Percentiles rank a stretch among this genome's conserved stretches.
Evolutionary conservation across 2,888 invertebrate genomes (phyloP).

Genomic region (Agrotis puta): DNA sequence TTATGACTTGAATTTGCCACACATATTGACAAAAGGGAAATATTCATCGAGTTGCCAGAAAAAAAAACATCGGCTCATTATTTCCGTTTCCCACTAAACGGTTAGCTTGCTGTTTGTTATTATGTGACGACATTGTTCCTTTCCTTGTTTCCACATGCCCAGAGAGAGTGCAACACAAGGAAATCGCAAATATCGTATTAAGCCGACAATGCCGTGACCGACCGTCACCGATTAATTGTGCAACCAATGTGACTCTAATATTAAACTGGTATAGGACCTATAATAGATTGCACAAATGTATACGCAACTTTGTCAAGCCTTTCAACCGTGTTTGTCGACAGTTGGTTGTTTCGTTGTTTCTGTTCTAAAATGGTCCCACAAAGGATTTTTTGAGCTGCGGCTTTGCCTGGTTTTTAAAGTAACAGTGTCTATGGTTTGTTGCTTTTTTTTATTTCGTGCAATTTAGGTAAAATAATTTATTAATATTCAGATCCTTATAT

Average conservation of each 20-base stretch:
- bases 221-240: slow-evolving; percentile 58
- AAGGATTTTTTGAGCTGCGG: slow-evolving; percentile 42
- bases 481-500: neutral
- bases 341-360: slow-evolving; percentile 61
- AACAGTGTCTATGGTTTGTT: neutral
- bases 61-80: slow-evolving; percentile 15
- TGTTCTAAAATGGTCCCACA: slow-evolving; percentile 52
- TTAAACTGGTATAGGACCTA: slow-evolving; percentile 44
- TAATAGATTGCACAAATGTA: slow-evolving; percentile 58
- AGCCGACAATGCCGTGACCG: slow-evolving; percentile 64
- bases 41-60: neutral
- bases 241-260: slow-evolving; percentile 58
- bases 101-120: slow-evolving; percentile 33
- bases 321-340: slow-evolving; percentile 60
- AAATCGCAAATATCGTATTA: slow-evolving; percentile 65
- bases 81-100: slow-evolving; percentile 47
- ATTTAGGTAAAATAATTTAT: neutral
- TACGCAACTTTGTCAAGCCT: slow-evolving; percentile 53
- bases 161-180: slow-evolving; percentile 66
- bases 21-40: no score
- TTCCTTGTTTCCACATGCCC: slow-evolving; percentile 60
- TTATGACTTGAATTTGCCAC: neutral
- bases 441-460: neutral
- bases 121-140: slow-evolving; percentile 57
- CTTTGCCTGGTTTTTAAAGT: slow-evolving; percentile 21